phyloP scores from a whole-genome alignment of 2,113 vertebrate genomes.

The Aspidoscelis tigris region DNA sequence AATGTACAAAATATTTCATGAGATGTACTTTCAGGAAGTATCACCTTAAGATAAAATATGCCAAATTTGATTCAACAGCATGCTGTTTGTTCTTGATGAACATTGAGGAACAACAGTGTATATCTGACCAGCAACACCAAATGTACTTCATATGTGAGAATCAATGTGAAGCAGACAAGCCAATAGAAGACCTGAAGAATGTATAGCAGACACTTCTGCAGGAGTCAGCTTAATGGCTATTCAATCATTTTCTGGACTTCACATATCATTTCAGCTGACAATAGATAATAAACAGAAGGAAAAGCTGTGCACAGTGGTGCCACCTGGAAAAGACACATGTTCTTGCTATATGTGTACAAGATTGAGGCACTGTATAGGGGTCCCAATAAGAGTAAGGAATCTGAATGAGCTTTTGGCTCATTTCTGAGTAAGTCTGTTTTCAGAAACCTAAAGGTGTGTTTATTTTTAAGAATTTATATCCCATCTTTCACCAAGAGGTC shows the following conservation, averaged over 20 bases:
- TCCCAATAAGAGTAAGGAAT: background rate
- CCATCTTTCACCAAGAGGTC: too few relatives aligned
- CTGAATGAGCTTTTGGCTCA: background rate
- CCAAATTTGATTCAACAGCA: background rate
- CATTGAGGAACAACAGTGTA: too few relatives aligned
- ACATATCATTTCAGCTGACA: background rate
- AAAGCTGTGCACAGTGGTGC: background rate
- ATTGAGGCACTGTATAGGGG: background rate
- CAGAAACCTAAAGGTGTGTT: background rate
- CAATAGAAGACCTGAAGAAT: background rate
- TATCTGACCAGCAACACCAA: too few relatives aligned
- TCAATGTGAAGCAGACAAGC: background rate
- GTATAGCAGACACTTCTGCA: background rate
- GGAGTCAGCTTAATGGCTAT: too few relatives aligned
- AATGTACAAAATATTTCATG: background rate
- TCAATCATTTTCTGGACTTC: background rate
- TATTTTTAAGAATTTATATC: too few relatives aligned
- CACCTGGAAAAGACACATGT: background rate
- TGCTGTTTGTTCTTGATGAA: background rate
- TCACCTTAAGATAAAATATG: background rate
- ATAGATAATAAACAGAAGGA: background rate
- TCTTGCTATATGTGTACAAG: too few relatives aligned
- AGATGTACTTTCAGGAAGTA: background rate
- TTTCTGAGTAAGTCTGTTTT: background rate
- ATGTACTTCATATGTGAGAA: background rate